A percentile compares a stretch with the other conserved stretches of the same genome.
phyloP scores from a whole-genome alignment of 1,140 invertebrate genomes.

The Mactra quadrangularis region DNA sequence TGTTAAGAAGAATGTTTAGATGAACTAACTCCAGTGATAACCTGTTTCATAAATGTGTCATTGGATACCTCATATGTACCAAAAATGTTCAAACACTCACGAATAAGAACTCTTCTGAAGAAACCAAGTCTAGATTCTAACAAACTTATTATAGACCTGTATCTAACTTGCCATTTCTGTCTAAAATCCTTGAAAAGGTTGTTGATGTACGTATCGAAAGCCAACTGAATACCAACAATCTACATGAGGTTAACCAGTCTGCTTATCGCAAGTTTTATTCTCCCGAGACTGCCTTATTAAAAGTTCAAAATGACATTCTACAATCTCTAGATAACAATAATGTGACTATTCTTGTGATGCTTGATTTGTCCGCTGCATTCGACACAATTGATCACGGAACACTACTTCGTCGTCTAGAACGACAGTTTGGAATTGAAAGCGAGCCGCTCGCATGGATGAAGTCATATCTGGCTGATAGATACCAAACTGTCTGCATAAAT shows the following conservation, averaged over 20 bases:
- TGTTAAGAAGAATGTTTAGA: neutral
- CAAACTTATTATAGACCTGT: neutral
- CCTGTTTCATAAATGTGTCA: constrained; percentile 5
- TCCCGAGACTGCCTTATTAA: neutral
- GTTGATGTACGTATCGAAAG: constrained; percentile 18
- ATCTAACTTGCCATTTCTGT: constrained; percentile 12
- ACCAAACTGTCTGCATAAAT: neutral
- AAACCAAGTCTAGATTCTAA: too few species aligned
- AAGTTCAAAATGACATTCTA: neutral
- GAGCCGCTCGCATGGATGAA: neutral
- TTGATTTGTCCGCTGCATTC: constrained; percentile 1
- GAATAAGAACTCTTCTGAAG: constrained; percentile 24
- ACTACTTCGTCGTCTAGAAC: constrained; percentile 20
- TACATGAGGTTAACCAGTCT: constrained; percentile 19
- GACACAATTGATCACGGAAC: constrained; percentile 22
- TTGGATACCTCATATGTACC: constrained; percentile 11
- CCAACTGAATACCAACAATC: constrained; percentile 12
- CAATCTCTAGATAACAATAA: neutral
- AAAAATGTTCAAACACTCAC: constrained; percentile 11
- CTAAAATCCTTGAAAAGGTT: too few species aligned
- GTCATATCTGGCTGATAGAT: constrained; percentile 5
- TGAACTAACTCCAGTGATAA: constrained; percentile 25
- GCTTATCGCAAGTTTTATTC: constrained; percentile 9
- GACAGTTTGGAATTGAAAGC: neutral
- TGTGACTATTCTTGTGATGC: neutral